Evolutionary conservation across 2,888 invertebrate genomes (phyloP).

Genomic region (Clitarchus hookeri): DNA sequence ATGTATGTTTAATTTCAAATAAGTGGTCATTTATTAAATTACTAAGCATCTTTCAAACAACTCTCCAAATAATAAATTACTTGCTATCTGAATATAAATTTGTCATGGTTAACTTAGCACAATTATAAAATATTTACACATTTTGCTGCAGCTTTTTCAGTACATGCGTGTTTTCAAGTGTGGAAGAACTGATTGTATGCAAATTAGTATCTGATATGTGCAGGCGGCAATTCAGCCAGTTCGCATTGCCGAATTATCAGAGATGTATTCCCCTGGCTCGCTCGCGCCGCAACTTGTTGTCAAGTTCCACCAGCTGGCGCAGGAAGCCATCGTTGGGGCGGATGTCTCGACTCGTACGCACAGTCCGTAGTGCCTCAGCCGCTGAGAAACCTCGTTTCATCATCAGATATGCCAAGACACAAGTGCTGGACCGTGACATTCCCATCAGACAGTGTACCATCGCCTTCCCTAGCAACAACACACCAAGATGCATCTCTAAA

Average conservation of each 20-base stretch:
- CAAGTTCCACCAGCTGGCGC: slow-evolving; percentile 72
- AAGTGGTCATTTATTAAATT: neutral
- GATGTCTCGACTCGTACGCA: slow-evolving; percentile 72
- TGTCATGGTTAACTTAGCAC: neutral
- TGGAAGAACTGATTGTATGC: too few relatives aligned
- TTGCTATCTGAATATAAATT: neutral
- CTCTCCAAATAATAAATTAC: too few relatives aligned
- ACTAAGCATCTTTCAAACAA: neutral
- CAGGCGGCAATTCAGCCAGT: too few relatives aligned
- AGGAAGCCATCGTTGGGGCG: slow-evolving; percentile 82
- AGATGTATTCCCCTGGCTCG: slow-evolving; percentile 51
- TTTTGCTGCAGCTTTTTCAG: too few relatives aligned
- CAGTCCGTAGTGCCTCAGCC: slow-evolving; percentile 71
- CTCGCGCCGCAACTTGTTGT: slow-evolving; percentile 62
- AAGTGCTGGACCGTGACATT: slow-evolving; percentile 80
- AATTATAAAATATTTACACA: neutral
- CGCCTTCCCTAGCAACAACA: slow-evolving; percentile 66
- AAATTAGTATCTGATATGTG: too few relatives aligned
- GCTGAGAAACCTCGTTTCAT: slow-evolving; percentile 75
- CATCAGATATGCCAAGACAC: slow-evolving; percentile 81
- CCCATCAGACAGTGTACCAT: slow-evolving; percentile 82
- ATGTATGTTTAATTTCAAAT: too few relatives aligned
- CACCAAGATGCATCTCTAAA: neutral
- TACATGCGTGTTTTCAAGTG: too few relatives aligned
- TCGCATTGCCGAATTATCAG: neutral